Percentiles rank a stretch among this genome's conserved stretches.
These are phyloP conservation scores for Rhodophaea formosa DNA, from an alignment of 2,888 invertebrate genomes.

Conservation along the genomic window DNA sequence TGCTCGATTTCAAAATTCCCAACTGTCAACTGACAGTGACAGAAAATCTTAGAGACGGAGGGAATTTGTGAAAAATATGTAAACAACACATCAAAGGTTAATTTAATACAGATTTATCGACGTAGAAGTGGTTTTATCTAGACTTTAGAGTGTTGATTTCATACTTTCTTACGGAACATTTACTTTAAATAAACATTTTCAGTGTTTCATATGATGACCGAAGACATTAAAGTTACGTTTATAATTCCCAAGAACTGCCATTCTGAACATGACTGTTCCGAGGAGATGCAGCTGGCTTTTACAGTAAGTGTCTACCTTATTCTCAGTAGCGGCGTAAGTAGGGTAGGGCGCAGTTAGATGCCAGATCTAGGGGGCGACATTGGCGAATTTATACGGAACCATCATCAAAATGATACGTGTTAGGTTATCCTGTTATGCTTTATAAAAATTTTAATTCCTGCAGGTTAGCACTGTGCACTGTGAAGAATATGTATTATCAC, in stretches of 20 bases:
- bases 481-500: no score
- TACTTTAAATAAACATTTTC: background rate
- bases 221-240: constrained; percentile 73
- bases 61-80: background rate
- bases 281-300: constrained; percentile 83
- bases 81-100: background rate
- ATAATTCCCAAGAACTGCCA: constrained; percentile 74
- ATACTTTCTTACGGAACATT: background rate
- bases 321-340: no score
- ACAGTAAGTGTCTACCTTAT: constrained; percentile 61
- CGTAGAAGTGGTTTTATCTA: no score
- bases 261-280: constrained; percentile 77
- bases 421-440: no score
- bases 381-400: no score
- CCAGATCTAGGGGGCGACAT: no score
- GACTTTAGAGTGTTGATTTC: no score
- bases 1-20: background rate
- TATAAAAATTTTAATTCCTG: no score
- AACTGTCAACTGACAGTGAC: background rate
- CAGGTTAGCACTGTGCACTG: no score
- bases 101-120: no score
- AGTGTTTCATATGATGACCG: constrained; percentile 39
- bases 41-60: background rate
- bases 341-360: no score
- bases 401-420: no score